phyloP scores from a whole-genome alignment of 2,113 vertebrate genomes.

The Melospiza georgiana region DNA sequence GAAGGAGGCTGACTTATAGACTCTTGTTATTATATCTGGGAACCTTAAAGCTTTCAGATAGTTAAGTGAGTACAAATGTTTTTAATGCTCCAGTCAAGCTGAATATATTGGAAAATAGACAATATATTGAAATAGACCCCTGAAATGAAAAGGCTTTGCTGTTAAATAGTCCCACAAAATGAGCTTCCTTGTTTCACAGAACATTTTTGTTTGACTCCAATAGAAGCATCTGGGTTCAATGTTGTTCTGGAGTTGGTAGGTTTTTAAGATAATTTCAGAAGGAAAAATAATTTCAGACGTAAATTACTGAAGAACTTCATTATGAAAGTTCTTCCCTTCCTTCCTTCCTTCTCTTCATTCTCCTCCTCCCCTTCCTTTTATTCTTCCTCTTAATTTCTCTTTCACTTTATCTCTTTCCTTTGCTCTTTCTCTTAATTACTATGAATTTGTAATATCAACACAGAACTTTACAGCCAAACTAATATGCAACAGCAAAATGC shows the following conservation, averaged over 20 bases:
- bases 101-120: neutral
- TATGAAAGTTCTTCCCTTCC: neutral
- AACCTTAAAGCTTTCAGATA: neutral
- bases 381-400: neutral
- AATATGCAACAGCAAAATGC: neutral
- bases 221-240: conserved; percentile 1
- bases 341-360: neutral
- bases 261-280: neutral
- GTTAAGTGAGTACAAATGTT: neutral
- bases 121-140: neutral
- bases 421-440: neutral
- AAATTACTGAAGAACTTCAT: neutral
- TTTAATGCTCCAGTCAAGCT: neutral
- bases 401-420: neutral
- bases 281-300: neutral
- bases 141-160: neutral
- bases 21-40: neutral
- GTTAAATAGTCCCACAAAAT: neutral
- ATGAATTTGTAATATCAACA: neutral
- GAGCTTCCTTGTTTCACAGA: neutral
- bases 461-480: neutral
- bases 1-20: neutral
- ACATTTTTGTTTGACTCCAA: neutral
- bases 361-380: neutral
- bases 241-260: neutral